These are phyloP conservation scores for Amniataba percoides DNA, from an alignment of 2,797 vertebrate genomes.

Conservation along the genomic window DNA sequence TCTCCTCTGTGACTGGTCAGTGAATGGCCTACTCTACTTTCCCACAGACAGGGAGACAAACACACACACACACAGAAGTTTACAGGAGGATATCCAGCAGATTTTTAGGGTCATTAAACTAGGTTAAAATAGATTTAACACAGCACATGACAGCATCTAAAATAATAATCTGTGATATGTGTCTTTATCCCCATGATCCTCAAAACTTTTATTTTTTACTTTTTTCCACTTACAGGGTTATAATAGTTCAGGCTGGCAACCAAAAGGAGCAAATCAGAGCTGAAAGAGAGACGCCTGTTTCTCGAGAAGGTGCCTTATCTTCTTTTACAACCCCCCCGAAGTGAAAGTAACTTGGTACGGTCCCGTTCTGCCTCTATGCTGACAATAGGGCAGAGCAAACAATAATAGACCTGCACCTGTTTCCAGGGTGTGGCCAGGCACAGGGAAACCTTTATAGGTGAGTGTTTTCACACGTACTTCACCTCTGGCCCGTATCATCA, in stretches of 20 bases:
- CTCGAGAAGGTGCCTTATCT: conserved; percentile 37
- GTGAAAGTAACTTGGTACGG: conserved; percentile 73
- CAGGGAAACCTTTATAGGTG: conserved; percentile 57
- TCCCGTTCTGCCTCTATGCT: conserved; percentile 71
- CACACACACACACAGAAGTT: not conserved
- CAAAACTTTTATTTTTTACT: not conserved
- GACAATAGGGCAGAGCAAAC: conserved; percentile 65
- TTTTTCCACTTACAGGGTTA: conserved; percentile 10
- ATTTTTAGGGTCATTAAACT: conserved; percentile 32
- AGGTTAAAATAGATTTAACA: conserved; percentile 38
- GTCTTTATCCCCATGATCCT: conserved; percentile 28
- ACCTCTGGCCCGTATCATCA: conserved; percentile 8
- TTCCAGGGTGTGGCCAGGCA: conserved; percentile 72
- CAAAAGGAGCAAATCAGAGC: conserved; percentile 22
- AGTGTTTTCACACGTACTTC: conserved; percentile 29
- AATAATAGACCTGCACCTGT: conserved; percentile 75
- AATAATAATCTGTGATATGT: conserved; percentile 9
- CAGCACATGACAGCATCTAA: conserved; percentile 26
- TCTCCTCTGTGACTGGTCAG: conserved; percentile 60
- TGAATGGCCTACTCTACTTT: conserved; percentile 57
- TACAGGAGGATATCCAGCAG: not conserved
- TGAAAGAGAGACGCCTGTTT: conserved; percentile 47
- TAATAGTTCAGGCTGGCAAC: conserved; percentile 43
- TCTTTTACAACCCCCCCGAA: conserved; percentile 15
- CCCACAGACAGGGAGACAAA: conserved; percentile 32